Percentiles rank a stretch among this genome's conserved stretches.
Evolutionary conservation across 2,113 vertebrate species (phyloP).

Genomic region (Bos javanicus): DNA sequence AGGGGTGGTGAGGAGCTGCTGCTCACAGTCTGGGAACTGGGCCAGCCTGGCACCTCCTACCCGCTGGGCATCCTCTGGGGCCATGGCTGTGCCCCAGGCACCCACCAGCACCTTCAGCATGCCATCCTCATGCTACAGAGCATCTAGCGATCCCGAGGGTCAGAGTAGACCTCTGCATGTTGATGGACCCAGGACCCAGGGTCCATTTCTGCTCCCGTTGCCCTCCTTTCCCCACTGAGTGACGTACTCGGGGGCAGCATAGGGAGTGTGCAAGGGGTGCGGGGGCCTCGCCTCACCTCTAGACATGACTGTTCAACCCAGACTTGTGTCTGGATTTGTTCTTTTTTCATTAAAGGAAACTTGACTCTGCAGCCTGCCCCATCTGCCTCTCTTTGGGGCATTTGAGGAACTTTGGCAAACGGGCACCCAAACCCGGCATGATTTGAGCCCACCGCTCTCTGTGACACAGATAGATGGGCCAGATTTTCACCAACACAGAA

Average conservation of each 20-base stretch:
- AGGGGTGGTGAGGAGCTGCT: slow-evolving; percentile 75
- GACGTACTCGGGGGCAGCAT: fast-evolving
- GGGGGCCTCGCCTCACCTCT: neutral
- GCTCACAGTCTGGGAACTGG: slow-evolving; percentile 84
- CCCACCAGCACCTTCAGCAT: slow-evolving; percentile 79
- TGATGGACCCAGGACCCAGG: neutral
- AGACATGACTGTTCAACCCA: neutral
- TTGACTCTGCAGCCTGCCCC: no score
- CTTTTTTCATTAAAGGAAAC: slow-evolving; percentile 6
- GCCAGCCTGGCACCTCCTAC: slow-evolving; percentile 78
- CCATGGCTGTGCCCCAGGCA: slow-evolving; percentile 77
- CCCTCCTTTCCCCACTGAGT: fast-evolving
- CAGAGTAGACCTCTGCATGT: neutral
- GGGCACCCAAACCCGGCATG: fast-evolving
- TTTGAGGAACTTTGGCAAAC: neutral
- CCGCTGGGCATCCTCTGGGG: slow-evolving; percentile 75
- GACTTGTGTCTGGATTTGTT: neutral
- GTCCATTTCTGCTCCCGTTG: neutral
- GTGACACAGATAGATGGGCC: neutral
- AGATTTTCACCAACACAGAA: neutral
- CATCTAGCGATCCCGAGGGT: neutral
- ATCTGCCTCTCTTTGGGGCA: neutral
- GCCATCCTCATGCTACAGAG: slow-evolving; percentile 82
- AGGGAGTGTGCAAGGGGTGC: neutral
- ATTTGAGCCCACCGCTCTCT: no score